Base-by-base conservation (phyloP, 2,113 vertebrate species). In the Ascaphus truei region DNA sequence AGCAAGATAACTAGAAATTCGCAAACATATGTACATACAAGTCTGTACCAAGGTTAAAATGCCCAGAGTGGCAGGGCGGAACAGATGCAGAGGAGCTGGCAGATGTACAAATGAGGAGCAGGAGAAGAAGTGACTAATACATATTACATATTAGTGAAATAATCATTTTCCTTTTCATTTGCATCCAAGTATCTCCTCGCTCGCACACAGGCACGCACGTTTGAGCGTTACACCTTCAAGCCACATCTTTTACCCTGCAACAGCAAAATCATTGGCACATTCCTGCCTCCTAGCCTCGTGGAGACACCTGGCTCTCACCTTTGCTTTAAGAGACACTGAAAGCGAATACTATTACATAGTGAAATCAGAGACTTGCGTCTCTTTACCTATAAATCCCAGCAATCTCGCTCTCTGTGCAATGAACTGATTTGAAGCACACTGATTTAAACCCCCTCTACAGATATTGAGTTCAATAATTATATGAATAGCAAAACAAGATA, bases 121-220 rank as follows among this genome's bases (percentile, higher is more conserved):
- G 80, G 84, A 88, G 89, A 90, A 89, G 87, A 88, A 92, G 88
- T 89, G 88, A 91, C 90, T 89, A 91, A 90, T 90, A 86, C 88
- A 87, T 88, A 88, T 88, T 90, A 86, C 88, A 87, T 88, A 88
- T 88, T 87, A 78, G 81, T 88, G 86, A 90, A 90, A 89, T 85
- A 89, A 92, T 89, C 87, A 89, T 89, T 90, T 89, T 87, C 86
- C 82, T 88, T 85, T 88, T 89, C 82, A 92, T 91, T 90, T 92
- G 84, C 87, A 90, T 90, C 31, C 56, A 39, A 26, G 13, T 45
- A 37, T 27, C 52, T 30, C 53, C 36, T 36, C 55, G 26, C 43
- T 22, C 10, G 57, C 23, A 69, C 41, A 45, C 16, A 26, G n/a
- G 15, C 31, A 18, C 45, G n/a, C 56, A 41, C 47, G 22, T 45